These are phyloP conservation scores for Epizoanthus illoricatus DNA, from an alignment of 92 coral and sea anemone species.

Conservation along the genomic window DNA sequence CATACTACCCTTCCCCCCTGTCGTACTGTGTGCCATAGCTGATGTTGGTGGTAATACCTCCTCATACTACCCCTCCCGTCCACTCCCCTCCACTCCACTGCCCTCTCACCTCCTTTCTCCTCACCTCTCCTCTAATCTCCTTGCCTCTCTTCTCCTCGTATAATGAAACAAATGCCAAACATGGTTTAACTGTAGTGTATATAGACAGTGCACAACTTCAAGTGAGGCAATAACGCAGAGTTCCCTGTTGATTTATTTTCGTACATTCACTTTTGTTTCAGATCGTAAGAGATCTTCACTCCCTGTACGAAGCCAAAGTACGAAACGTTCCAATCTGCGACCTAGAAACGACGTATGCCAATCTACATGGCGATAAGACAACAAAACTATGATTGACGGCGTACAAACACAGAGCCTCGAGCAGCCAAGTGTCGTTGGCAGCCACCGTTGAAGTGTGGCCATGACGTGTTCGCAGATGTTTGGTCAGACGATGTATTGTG, in stretches of 20 bases:
- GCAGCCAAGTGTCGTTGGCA: not conserved
- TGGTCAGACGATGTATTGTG: not conserved
- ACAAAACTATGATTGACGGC: conserved; percentile 55
- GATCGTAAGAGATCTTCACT: conserved; percentile 66
- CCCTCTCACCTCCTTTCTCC: not conserved
- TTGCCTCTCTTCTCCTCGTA: not conserved
- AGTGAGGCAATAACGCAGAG: too few relatives aligned
- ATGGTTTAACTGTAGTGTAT: not conserved
- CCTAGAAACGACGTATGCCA: conserved; percentile 75
- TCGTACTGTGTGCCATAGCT: too few relatives aligned
- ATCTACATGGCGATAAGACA: conserved; percentile 78
- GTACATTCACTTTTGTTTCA: conserved; percentile 17
- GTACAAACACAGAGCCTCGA: too few relatives aligned
- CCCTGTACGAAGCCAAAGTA: conserved; percentile 68
- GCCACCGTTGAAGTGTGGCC: conserved; percentile 1
- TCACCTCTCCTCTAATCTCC: not conserved
- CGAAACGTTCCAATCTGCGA: conserved; percentile 65
- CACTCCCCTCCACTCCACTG: too few relatives aligned
- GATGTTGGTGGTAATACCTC: too few relatives aligned
- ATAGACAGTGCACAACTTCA: too few relatives aligned
- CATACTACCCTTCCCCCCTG: too few relatives aligned
- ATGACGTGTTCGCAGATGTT: too few relatives aligned
- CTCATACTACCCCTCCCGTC: too few relatives aligned
- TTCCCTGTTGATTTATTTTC: too few relatives aligned
- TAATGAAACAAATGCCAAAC: not conserved